A percentile compares a stretch with the other conserved stretches of the same genome.
Conservation (phyloP, 2,888 invertebrate species). For the Plagodis pulveraria region DNA sequence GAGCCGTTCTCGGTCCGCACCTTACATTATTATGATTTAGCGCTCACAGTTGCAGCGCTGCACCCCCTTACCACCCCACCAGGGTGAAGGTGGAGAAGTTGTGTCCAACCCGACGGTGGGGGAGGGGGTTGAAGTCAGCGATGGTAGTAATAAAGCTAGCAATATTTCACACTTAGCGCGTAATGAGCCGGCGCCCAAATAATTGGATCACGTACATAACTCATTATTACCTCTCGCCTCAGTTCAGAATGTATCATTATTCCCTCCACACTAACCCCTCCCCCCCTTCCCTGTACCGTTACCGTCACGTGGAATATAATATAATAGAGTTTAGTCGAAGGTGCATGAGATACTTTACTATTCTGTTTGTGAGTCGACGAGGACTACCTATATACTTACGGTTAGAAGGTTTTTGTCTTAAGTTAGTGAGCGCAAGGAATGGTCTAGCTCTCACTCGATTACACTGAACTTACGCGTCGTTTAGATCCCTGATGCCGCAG, state of each 20-base stretch:
- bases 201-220: constrained; percentile 86
- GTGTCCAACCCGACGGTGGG: constrained; percentile 14
- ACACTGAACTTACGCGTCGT: constrained; percentile 2
- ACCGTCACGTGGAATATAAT: constrained; percentile 35
- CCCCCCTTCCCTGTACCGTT: constrained; percentile 31
- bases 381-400: not conserved
- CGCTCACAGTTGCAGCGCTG: constrained; percentile 75
- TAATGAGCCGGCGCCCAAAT: constrained; percentile 86
- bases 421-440: constrained; percentile 29
- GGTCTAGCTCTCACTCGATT: constrained; percentile 2
- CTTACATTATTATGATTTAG: constrained; percentile 82
- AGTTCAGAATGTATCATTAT: constrained; percentile 82
- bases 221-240: constrained; percentile 85
- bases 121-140: constrained; percentile 58
- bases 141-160: constrained; percentile 81
- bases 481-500: not conserved
- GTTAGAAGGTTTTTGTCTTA: constrained; percentile 4
- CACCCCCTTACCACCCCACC: constrained; percentile 47
- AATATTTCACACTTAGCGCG: constrained; percentile 85
- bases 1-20: constrained; percentile 58
- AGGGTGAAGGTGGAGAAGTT: not conserved
- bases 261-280: constrained; percentile 36
- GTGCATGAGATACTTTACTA: constrained; percentile 42
- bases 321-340: constrained; percentile 57
- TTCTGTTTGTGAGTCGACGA: constrained; percentile 30